Evolutionary conservation across 2,888 invertebrate species (phyloP).

Genomic region (Stenotaenia linearis): DNA sequence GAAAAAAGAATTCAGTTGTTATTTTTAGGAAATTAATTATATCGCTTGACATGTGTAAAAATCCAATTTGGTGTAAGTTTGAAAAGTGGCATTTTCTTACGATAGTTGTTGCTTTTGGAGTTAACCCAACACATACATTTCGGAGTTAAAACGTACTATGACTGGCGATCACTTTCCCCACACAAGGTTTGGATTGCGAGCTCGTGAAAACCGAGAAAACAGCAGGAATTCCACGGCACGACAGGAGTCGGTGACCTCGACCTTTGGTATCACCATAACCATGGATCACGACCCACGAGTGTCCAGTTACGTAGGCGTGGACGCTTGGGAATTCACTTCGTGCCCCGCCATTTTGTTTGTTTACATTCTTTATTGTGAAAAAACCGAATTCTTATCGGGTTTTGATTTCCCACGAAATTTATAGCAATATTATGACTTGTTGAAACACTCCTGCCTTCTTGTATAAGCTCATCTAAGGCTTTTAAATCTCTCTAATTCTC

Average conservation of each 20-base stretch:
- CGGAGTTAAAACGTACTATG: background rate
- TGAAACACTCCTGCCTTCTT: conserved; percentile 17
- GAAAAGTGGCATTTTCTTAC: background rate
- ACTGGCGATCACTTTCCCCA: conserved; percentile 1
- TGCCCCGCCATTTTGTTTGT: background rate
- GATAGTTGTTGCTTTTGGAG: background rate
- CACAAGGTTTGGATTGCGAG: background rate
- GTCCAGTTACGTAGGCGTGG: background rate
- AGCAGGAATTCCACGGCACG: conserved; percentile 10
- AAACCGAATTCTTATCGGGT: background rate
- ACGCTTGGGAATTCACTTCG: background rate
- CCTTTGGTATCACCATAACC: background rate
- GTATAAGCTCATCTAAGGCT: background rate
- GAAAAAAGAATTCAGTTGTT: background rate
- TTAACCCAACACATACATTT: background rate
- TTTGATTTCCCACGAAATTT: background rate
- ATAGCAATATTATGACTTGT: conserved; percentile 7
- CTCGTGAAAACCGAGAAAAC: background rate
- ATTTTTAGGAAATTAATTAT: background rate
- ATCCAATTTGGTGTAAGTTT: background rate
- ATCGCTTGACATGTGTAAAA: background rate
- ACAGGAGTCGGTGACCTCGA: background rate
- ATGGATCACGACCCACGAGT: background rate
- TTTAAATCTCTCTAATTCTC: conserved; percentile 1
- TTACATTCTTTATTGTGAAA: background rate